Percentiles rank a stretch among this genome's conserved stretches.
phyloP scores from a whole-genome alignment of 2,797 vertebrate genomes.

The Discoglossus pictus region DNA sequence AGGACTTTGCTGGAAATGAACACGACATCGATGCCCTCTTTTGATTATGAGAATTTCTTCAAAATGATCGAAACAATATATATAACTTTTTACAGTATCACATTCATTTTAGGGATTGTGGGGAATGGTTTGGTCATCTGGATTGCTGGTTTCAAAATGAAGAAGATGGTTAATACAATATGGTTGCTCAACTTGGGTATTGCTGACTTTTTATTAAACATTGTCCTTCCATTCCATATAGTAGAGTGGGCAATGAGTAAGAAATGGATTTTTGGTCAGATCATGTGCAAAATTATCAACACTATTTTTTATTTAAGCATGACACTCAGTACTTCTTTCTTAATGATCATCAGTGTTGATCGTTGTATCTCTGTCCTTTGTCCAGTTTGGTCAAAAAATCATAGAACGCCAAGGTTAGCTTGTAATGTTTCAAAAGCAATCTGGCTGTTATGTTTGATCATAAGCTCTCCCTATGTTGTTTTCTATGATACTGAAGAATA shows the following conservation, averaged over 20 bases:
- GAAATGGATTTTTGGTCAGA: conserved; percentile 54
- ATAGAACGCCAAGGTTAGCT: too few relatives aligned
- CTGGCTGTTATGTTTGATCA: not conserved
- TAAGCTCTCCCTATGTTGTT: not conserved
- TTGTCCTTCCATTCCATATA: conserved; percentile 8
- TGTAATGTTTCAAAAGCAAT: not conserved
- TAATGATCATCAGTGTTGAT: conserved; percentile 54
- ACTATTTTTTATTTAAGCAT: conserved; percentile 44
- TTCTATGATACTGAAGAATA: not conserved
- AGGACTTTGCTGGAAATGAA: too few relatives aligned
- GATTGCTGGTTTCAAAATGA: conserved; percentile 33
- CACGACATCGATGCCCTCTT: too few relatives aligned
- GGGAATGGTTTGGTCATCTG: conserved; percentile 29
- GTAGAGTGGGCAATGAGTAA: conserved; percentile 20
- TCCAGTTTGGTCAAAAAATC: conserved; percentile 57
- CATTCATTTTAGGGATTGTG: conserved; percentile 3
- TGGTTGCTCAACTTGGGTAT: conserved; percentile 25
- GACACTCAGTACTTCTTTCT: conserved; percentile 55
- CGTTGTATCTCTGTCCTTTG: conserved; percentile 45
- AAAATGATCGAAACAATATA: too few relatives aligned
- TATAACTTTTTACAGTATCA: conserved; percentile 17
- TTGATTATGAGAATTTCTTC: too few relatives aligned
- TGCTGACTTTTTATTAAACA: conserved; percentile 25
- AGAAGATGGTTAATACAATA: conserved; percentile 2
- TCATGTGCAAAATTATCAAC: conserved; percentile 46